Base-by-base conservation (phyloP, 2,113 vertebrate species). In the Corythoichthys intestinalis region DNA sequence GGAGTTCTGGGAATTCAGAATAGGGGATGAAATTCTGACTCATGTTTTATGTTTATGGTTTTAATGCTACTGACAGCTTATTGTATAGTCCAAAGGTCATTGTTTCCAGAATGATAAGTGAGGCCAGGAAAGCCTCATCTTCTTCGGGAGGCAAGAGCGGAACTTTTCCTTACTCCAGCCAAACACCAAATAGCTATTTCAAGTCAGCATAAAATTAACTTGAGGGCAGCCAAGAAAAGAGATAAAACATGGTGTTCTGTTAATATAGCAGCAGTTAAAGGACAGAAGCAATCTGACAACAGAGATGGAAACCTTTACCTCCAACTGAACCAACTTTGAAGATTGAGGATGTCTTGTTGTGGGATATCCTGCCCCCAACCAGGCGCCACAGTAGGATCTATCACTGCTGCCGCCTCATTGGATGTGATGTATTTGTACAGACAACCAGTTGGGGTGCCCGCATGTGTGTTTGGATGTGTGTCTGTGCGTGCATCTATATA, bases 241-340 rank as follows among this genome's bases (percentile, higher is more conserved):
- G 69, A 83, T 79, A 74, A 78, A 81, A 75, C 70, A 72, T 50
- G 70, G 58, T 70, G 73, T 82, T 82, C 78, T 68, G 81, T 76
- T 79, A 79, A 81, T 69, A 80, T 70, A 72, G 68, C 20, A 13
- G 70, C 66, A 86, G 73, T 87, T 83, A 86, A 73, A 85, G 73
- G 70, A 84, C 67, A 4, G 44, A 77, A 62, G 70, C 76, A 81
- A 70, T 85, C 76, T 87, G 84, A 82, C 79, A 75, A 58, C 66
- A 11, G 65, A 73, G 74, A 85, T 86, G 77, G 82, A 87, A 88
- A 87, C 69, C 73, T 86, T 87, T 85, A 86, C 80, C 70, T 82
- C 69, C 76, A 83, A 81, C 71, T 11, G 72, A 82, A 83, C 77
- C 66, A 69, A 77, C 79, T 88, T 84, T 87, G 80, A 87, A 82